Base-by-base conservation (phyloP, 2,888 invertebrate species). In the Rhogogaster chlorosoma region DNA sequence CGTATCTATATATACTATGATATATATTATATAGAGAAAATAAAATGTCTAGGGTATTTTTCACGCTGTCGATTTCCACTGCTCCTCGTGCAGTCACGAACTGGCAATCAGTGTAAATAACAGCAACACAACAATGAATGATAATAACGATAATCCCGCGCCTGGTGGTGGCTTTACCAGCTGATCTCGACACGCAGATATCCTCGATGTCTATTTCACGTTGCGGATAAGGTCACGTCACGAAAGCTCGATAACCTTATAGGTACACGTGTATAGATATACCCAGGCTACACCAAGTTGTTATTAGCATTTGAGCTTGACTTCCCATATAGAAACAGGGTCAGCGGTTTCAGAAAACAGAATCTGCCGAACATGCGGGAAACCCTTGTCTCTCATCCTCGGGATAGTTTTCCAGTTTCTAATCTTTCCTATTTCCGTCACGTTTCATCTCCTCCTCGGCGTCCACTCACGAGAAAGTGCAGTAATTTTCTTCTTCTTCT, bases 401-500 rank as follows among this genome's bases (percentile, higher is more conserved):
- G 42, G 45, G 12, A 80, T 57, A n/a, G 29, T 77, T 80, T 22
- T 45, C 61, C 10, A 61, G 61, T 80, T 57, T 80, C 22, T 57
- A 38, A 80, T 80, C 80, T 80, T 80, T 64, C 22, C 80, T 32
- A 80, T 80, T 80, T 80, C 80, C 42, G 38, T 80, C 80, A 80
- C 80, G 80, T 80, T 78, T 78, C 42, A 49, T 80, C 80, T 73
- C 22, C 22, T 42, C 42, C 42, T 73, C 15, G n/a, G 42, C 53
- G 32, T 49, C 32, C 49, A 18, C 49, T 49, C 77, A 45, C 29
- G 77, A 53, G 53, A 77, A 49, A 49, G 49, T 77, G 77, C 77
- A 77, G 77, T 77, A 29, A 77, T 77, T 53, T 77, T 22, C 53
- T 49, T 77, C 77, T 53, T 26, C 77, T 29, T 49, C n/a, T 42